A percentile compares a stretch with the other conserved stretches of the same genome.
phyloP scores from a whole-genome alignment of 2,888 invertebrate genomes.

The Cactoblastis cactorum region DNA sequence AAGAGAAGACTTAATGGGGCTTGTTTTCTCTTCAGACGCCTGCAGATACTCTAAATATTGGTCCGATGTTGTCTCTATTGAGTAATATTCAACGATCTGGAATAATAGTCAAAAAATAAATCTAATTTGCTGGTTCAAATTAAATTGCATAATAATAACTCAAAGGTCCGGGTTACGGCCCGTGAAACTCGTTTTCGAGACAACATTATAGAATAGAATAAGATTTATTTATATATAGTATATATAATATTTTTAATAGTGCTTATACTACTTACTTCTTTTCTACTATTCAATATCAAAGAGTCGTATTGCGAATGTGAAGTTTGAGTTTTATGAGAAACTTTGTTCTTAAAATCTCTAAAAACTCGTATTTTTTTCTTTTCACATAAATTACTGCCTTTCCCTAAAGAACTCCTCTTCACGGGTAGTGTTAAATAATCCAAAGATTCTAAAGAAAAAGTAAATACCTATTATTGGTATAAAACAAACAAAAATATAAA shows the following conservation, averaged over 20 bases:
- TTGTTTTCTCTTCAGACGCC: slow-evolving; percentile 8
- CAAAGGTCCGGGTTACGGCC: no score
- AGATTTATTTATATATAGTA: no score
- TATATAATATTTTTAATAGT: not conserved
- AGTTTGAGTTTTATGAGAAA: slow-evolving; percentile 22
- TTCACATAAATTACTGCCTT: slow-evolving; percentile 2
- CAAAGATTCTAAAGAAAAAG: slow-evolving; percentile 53
- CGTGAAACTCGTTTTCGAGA: no score
- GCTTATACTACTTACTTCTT: slow-evolving; percentile 30
- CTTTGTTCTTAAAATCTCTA: slow-evolving; percentile 23
- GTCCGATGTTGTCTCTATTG: slow-evolving; percentile 26
- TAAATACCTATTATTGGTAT: slow-evolving; percentile 32
- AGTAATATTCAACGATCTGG: slow-evolving; percentile 38
- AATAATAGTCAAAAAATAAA: no score
- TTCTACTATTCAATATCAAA: slow-evolving; percentile 38
- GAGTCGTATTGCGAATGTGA: slow-evolving; percentile 21
- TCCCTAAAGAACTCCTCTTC: slow-evolving; percentile 28
- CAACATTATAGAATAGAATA: no score
- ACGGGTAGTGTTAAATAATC: slow-evolving; percentile 48
- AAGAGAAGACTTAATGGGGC: slow-evolving; percentile 28
- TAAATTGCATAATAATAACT: no score
- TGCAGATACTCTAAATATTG: slow-evolving; percentile 10
- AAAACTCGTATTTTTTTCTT: slow-evolving; percentile 7
- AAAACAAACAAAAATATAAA: slow-evolving; percentile 20
- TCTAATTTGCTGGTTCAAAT: no score